phyloP scores from a whole-genome alignment of 2,797 vertebrate genomes.

The Megalops cyprinoides region DNA sequence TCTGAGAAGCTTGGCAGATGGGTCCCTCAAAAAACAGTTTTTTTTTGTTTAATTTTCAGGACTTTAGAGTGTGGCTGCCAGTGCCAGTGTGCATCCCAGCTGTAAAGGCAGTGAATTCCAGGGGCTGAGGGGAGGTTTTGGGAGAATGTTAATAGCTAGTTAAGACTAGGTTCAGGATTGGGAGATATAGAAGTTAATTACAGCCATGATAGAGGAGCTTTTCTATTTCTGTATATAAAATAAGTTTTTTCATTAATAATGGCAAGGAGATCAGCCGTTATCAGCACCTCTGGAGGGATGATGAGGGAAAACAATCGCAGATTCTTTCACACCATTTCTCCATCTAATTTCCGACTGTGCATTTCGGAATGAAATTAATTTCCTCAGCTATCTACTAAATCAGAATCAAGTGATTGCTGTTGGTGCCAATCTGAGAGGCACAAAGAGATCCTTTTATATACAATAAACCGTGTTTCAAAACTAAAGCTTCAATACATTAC shows the following conservation, averaged over 20 bases:
- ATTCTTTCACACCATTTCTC: conserved; percentile 77
- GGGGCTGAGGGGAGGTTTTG: conserved; percentile 47
- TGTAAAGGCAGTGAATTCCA: conserved; percentile 42
- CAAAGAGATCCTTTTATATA: conserved; percentile 65
- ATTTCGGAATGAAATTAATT: conserved; percentile 80
- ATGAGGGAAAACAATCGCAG: conserved; percentile 68
- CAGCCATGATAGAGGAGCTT: conserved; percentile 56
- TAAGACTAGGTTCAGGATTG: conserved; percentile 58
- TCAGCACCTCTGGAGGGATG: conserved; percentile 70
- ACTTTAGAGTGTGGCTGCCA: background rate
- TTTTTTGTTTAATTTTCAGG: background rate
- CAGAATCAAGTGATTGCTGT: conserved; percentile 76
- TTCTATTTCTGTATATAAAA: conserved; percentile 62
- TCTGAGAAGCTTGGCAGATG: background rate
- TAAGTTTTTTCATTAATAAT: conserved; percentile 79
- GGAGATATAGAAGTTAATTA: conserved; percentile 76
- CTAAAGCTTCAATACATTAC: conserved; percentile 54
- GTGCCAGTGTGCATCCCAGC: conserved; percentile 8
- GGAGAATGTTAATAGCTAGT: conserved; percentile 59
- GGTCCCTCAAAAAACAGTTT: background rate
- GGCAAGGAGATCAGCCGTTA: conserved; percentile 75
- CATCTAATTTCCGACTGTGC: conserved; percentile 79
- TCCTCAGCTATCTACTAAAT: conserved; percentile 79
- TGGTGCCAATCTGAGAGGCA: conserved; percentile 70
- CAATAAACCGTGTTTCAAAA: conserved; percentile 54